A percentile compares a stretch with the other conserved stretches of the same genome.
These are phyloP conservation scores for Enhydra lutris DNA, from an alignment of 2,113 vertebrate genomes.

Conservation along the genomic window DNA sequence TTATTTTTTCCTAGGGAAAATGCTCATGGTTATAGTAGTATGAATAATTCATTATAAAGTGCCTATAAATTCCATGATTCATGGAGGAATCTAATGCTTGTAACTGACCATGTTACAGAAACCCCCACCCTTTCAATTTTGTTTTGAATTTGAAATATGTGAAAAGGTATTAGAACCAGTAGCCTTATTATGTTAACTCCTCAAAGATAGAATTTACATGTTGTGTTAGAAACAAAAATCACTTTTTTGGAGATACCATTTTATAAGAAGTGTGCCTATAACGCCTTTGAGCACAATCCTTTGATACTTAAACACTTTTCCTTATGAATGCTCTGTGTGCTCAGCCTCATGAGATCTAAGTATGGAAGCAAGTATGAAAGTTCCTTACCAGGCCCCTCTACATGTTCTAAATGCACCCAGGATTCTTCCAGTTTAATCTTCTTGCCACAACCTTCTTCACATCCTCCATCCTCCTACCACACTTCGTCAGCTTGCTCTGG, in stretches of 20 bases:
- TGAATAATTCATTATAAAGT: background rate
- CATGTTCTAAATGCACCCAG: background rate
- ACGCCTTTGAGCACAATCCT: background rate
- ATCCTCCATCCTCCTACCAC: accelerated
- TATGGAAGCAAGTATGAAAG: background rate
- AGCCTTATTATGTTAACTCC: constrained; percentile 59
- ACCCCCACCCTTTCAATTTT: constrained; percentile 53
- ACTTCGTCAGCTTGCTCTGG: background rate
- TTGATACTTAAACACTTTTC: background rate
- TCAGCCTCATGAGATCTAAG: background rate
- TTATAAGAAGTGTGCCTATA: constrained; percentile 62
- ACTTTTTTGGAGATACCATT: constrained; percentile 66
- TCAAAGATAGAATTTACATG: constrained; percentile 68
- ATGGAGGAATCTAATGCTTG: background rate
- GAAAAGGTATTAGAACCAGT: constrained; percentile 70
- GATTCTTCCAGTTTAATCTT: background rate
- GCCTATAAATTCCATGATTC: background rate
- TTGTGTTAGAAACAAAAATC: constrained; percentile 71
- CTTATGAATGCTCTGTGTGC: background rate
- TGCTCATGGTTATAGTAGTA: background rate
- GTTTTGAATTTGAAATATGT: constrained; percentile 51
- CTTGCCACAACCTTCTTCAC: background rate
- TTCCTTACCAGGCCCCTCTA: background rate
- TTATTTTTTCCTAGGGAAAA: background rate
- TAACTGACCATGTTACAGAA: background rate